Evolutionary conservation across 2,113 vertebrate species (phyloP), one percentile per base, ranked within the genome.

Genomic region (Siniperca chuatsi): DNA sequence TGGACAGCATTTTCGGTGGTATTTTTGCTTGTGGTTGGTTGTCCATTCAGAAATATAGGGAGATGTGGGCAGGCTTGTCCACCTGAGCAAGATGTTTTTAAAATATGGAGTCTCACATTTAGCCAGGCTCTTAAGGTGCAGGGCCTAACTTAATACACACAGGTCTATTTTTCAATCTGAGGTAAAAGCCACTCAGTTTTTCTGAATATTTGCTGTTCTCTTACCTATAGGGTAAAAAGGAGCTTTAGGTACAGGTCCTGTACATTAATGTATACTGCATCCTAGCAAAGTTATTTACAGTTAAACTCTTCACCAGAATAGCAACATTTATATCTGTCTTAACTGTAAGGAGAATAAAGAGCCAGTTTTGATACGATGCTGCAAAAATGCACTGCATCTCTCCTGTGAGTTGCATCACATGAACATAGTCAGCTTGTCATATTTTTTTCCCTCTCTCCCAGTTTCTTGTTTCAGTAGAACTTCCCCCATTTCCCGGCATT

Each of bases 1-100:
- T 95, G 94, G 95, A 95, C 89, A 42, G 77, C 81, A 18, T 85
- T 87, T 88, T 81, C 60, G 60, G 83, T 42, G 88, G 86, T 94
- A 93, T 94, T 96, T 95, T 90, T 73, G 83, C 95, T 87, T 89
- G 93, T 89, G 92, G 92, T 92, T 79, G 81, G 90, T 84, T 93
- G 89, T 91, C 85, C 90, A 87, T 95, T 93, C 90, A 93, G 87
- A 92, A 93, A 87, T 89, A 89, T 75, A 86, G 84, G 81, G 79
- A 92, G 87, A 90, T 93, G 90, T 94, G 91, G 88, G 87, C 81
- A 85, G 82, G 90, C 91, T 93, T 94, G 89, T 94, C 89, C 87
- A 95, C 91, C 94, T 92, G 92, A 94, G 88, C 44, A 21, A 91
- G 87, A 92, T 89, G 89, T 92, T 93, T 94, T 90, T 82, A 84